A percentile compares a stretch with the other conserved stretches of the same genome.
phyloP scores from a whole-genome alignment of 2,113 vertebrate genomes.

The Oreochromis tanganicae region DNA sequence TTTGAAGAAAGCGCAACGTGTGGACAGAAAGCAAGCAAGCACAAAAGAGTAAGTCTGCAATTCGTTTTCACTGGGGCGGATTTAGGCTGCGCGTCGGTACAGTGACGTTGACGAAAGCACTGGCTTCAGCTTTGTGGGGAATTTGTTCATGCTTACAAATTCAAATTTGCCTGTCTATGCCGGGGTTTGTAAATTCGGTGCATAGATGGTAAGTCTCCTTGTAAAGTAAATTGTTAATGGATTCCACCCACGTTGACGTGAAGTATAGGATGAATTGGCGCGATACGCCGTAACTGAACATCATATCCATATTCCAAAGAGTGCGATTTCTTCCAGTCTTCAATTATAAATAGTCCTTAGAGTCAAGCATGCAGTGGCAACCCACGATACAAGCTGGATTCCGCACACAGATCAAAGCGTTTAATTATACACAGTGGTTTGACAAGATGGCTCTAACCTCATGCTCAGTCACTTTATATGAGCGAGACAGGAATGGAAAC shows the following conservation, averaged over 20 bases:
- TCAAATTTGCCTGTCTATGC: not conserved
- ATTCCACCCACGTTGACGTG: conserved; percentile 44
- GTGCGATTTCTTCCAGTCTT: conserved; percentile 38
- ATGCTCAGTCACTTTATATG: not conserved
- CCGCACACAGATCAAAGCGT: conserved; percentile 47
- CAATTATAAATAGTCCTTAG: conserved; percentile 53
- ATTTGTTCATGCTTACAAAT: not conserved
- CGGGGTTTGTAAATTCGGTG: not conserved
- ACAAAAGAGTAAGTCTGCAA: not conserved
- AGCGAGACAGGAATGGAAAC: conserved; percentile 34
- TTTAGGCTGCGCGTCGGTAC: not conserved
- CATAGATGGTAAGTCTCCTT: not conserved
- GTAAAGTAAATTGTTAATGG: conserved; percentile 17
- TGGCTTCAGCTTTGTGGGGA: not conserved
- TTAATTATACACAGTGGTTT: conserved; percentile 52
- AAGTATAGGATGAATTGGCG: conserved; percentile 10
- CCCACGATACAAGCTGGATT: conserved; percentile 37
- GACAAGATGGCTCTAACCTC: conserved; percentile 37
- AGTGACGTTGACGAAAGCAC: not conserved
- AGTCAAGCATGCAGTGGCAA: conserved; percentile 22
- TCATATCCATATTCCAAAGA: conserved; percentile 31
- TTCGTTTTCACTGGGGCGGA: not conserved
- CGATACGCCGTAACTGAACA: conserved; percentile 40
- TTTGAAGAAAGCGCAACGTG: not conserved
- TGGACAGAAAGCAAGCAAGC: not conserved